phyloP scores from a whole-genome alignment of 2,888 invertebrate genomes.

The Galerucella nymphaeae region DNA sequence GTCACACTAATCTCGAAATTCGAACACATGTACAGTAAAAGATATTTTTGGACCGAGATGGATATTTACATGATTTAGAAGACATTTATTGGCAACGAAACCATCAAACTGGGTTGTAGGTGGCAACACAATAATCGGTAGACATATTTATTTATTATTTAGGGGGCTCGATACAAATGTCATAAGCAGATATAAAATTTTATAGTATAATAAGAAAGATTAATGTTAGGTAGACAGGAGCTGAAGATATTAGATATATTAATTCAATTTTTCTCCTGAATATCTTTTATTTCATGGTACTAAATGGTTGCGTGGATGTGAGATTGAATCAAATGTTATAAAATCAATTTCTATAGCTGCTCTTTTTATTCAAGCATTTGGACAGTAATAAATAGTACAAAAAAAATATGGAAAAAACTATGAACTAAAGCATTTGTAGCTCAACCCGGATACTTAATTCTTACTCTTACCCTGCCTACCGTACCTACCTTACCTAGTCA shows the following conservation, averaged over 20 bases:
- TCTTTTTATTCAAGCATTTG: too few species aligned
- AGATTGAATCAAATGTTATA: too few species aligned
- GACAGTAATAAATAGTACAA: too few species aligned
- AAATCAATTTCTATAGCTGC: too few species aligned
- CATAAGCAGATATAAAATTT: not conserved
- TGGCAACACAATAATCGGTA: constrained; percentile 21
- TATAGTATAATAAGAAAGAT: not conserved
- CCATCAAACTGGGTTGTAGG: constrained; percentile 28
- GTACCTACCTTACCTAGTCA: too few species aligned
- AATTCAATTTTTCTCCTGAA: not conserved
- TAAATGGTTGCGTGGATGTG: too few species aligned
- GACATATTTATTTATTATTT: constrained; percentile 2
- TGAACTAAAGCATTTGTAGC: too few species aligned
- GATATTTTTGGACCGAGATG: constrained; percentile 32
- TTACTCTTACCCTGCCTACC: too few species aligned
- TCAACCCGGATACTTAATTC: too few species aligned
- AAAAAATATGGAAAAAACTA: too few species aligned
- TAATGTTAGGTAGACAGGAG: not conserved
- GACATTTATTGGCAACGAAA: constrained; percentile 28
- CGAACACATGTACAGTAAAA: constrained; percentile 31
- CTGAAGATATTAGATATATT: not conserved
- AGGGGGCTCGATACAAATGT: not conserved
- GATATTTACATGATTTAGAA: constrained; percentile 32
- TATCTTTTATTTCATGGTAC: too few species aligned
- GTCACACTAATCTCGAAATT: constrained; percentile 35